Conservation (phyloP, 2,797 vertebrate genomes). For the Limnodromus scolopaceus region DNA sequence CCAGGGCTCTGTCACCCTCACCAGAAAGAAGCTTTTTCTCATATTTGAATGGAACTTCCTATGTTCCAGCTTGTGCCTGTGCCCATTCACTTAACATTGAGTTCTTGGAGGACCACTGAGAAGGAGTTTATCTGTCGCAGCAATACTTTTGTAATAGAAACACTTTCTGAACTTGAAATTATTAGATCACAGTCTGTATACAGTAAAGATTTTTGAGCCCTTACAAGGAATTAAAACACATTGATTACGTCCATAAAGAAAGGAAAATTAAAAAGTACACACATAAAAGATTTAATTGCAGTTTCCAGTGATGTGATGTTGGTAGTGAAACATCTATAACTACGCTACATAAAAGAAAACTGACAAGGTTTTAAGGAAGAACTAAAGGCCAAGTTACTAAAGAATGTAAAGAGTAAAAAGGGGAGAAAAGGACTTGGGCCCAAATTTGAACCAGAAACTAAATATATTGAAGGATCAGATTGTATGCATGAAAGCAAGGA, state of each 20-base stretch:
- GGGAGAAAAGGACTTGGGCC: neutral
- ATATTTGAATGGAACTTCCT: too few species aligned
- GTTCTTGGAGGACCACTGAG: neutral
- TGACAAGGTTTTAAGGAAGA: neutral
- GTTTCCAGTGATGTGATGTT: neutral
- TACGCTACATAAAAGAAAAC: neutral
- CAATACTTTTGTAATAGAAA: neutral
- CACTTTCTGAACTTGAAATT: neutral
- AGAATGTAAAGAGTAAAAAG: neutral
- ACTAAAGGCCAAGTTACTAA: neutral
- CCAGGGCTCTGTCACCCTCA: too few species aligned
- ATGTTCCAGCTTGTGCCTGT: too few species aligned
- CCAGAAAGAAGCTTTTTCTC: too few species aligned
- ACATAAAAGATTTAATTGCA: neutral
- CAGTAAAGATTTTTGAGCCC: neutral
- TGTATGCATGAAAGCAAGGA: neutral
- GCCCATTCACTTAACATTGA: neutral
- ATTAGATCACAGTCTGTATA: neutral
- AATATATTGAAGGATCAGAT: neutral
- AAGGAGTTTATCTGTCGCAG: neutral
- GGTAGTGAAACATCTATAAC: neutral
- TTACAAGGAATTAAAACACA: neutral
- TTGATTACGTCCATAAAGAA: neutral
- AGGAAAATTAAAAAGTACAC: neutral
- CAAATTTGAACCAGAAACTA: neutral